Base-by-base conservation (phyloP, 1,140 invertebrate genomes). In the Drosophila takahashii region DNA sequence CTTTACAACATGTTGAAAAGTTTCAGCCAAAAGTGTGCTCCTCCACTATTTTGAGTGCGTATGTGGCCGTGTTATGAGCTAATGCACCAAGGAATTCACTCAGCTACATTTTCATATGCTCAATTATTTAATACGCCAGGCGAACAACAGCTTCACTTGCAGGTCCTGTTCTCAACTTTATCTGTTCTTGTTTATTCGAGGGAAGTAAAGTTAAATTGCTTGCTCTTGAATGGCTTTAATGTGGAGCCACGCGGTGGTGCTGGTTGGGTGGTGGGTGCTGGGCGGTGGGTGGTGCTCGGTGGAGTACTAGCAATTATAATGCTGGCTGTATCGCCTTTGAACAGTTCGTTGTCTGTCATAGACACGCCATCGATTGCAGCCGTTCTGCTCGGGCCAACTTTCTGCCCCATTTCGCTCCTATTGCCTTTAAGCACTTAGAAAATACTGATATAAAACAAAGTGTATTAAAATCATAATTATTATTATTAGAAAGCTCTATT, bases 1-100 rank as follows among this genome's bases (percentile, higher is more conserved):
- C 61, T 87, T 79, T 86, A 81, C 59, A 85, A 71, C 74, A 77
- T 86, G 70, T 64, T 87, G 78, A 76, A 86, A 86, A 81, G 64
- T 86, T 85, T 58, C 53, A 48, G 81, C 73, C 60, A 36, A 65
- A 83, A 83, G 66, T 76, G 74, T 75, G 41, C 52, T 57, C 13
- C 58, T 13, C 13, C 41, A 37, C 6, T 45, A 41, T 41, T n/a
- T 41, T n/a, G 32, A 26, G 39, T 27, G 29, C 16, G 27, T 44
- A 39, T 39, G 41, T 37, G 36, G n/a, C 26, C 37, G 47, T 65
- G 64, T 66, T 45, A 67, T 60, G 37, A 54, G 52, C 39, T 57
- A 65, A 81, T 56, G 66, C 78, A 81, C 78, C 58, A 58, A 81
- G 81, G 81, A 85, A 81, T 86, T 71, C 74, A 59, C 57, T 67